These are phyloP conservation scores for Larimichthys crocea DNA, from an alignment of 2,113 vertebrate genomes.

Conservation along the genomic window DNA sequence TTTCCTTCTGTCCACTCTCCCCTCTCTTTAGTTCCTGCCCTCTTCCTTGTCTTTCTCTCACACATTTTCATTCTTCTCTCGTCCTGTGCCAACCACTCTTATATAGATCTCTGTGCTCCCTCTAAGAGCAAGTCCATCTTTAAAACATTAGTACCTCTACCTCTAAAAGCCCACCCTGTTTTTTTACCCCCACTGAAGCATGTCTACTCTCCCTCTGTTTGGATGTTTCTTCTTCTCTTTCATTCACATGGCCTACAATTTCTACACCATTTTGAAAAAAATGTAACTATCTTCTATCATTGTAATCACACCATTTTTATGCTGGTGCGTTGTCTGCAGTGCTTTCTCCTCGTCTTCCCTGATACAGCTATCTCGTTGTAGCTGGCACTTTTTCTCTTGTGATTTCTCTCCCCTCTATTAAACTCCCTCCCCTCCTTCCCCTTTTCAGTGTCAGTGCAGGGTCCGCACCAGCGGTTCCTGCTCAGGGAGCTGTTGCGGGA, in stretches of 20 bases:
- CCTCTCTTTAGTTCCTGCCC: neutral
- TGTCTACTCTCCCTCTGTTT: neutral
- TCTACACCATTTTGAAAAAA: neutral
- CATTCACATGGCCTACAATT: constrained; percentile 3
- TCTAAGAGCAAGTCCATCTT: neutral
- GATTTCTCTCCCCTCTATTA: neutral
- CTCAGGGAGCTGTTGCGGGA: constrained; percentile 85
- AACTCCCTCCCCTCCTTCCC: neutral
- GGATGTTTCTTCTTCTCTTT: neutral
- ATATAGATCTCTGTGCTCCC: neutral
- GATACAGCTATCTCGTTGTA: constrained; percentile 33
- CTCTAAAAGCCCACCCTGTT: neutral
- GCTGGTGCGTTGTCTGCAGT: neutral
- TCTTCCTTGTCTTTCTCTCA: neutral
- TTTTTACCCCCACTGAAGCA: constrained; percentile 2
- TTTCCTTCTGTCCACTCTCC: constrained; percentile 21
- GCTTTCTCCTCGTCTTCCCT: constrained; percentile 1
- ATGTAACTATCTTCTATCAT: constrained; percentile 4
- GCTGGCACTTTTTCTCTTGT: constrained; percentile 10
- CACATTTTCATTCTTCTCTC: neutral
- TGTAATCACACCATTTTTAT: constrained; percentile 12
- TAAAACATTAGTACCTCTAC: neutral
- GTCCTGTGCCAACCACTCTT: neutral
- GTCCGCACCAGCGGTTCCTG: constrained; percentile 85
- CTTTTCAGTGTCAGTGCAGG: constrained; percentile 82